Evolutionary conservation across 2,888 invertebrate species (phyloP).

Genomic region (Chrysolina americana): DNA sequence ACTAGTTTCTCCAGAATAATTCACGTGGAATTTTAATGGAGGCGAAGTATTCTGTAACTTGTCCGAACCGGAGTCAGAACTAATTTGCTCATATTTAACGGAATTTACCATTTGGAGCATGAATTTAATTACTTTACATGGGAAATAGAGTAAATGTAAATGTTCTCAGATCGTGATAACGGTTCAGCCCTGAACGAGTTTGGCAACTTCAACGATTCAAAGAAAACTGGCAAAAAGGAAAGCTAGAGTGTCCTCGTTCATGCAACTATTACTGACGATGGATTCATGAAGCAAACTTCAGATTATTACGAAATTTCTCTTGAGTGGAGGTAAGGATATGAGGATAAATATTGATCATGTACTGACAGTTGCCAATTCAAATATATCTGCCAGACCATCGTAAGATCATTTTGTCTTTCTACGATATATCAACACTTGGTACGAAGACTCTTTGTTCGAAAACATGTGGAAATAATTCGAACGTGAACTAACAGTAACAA

Average conservation of each 20-base stretch:
- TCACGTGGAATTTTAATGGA: constrained; percentile 19
- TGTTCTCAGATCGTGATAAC: constrained; percentile 13
- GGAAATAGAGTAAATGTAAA: constrained; percentile 21
- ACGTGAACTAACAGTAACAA: too few species aligned
- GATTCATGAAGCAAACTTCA: too few species aligned
- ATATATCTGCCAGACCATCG: too few species aligned
- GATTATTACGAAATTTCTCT: too few species aligned
- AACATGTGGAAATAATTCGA: too few species aligned
- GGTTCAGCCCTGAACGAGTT: background rate
- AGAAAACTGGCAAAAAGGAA: constrained; percentile 10
- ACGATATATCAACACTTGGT: too few species aligned
- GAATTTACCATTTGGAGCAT: constrained; percentile 21
- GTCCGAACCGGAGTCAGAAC: constrained; percentile 20
- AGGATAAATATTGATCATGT: too few species aligned
- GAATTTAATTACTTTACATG: constrained; percentile 25
- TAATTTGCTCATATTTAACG: constrained; percentile 29
- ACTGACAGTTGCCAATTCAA: too few species aligned
- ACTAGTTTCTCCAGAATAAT: constrained; percentile 15
- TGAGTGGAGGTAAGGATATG: too few species aligned
- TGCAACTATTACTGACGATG: background rate
- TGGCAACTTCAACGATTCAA: constrained; percentile 19
- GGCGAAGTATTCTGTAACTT: constrained; percentile 26
- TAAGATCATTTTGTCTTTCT: too few species aligned
- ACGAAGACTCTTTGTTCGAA: too few species aligned
- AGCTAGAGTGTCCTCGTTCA: background rate